Evolutionary conservation across 2,888 invertebrate genomes (phyloP).

Genomic region (Conomelus anceps): DNA sequence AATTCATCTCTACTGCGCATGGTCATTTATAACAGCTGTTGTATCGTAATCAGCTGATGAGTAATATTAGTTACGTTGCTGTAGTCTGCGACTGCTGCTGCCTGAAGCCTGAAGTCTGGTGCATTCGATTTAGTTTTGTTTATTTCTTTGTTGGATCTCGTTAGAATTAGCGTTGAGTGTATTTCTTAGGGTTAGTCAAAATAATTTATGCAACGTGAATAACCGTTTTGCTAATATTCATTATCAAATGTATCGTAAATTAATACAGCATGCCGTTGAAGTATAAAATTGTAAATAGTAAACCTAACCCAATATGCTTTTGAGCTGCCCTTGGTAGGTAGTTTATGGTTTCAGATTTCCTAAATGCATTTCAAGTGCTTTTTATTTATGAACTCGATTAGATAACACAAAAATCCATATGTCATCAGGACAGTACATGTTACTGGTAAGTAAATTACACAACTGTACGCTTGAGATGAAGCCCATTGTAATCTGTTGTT

Average conservation of each 20-base stretch:
- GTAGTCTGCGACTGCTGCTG: too few species aligned
- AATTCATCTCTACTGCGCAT: background rate
- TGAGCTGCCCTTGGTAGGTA: background rate
- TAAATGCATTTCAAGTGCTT: background rate
- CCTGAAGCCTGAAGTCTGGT: too few species aligned
- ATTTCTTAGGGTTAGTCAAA: background rate
- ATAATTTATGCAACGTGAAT: background rate
- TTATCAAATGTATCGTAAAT: background rate
- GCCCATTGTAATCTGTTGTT: too few species aligned
- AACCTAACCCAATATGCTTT: background rate
- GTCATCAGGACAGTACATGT: constrained; percentile 32
- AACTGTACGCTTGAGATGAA: too few species aligned
- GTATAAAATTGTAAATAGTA: background rate
- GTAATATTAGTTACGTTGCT: background rate
- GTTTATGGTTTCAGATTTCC: background rate
- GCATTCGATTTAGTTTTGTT: background rate
- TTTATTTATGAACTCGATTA: background rate
- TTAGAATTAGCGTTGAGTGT: background rate
- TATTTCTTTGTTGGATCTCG: background rate
- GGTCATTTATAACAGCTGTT: background rate
- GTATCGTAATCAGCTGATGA: background rate
- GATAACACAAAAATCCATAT: constrained; percentile 18
- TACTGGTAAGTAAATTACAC: constrained; percentile 31
- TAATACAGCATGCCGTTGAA: background rate
- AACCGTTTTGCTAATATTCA: too few species aligned